Percentiles rank a stretch among this genome's conserved stretches.
phyloP scores from a whole-genome alignment of 2,113 vertebrate genomes.

The Paradoxurus hermaphroditus region DNA sequence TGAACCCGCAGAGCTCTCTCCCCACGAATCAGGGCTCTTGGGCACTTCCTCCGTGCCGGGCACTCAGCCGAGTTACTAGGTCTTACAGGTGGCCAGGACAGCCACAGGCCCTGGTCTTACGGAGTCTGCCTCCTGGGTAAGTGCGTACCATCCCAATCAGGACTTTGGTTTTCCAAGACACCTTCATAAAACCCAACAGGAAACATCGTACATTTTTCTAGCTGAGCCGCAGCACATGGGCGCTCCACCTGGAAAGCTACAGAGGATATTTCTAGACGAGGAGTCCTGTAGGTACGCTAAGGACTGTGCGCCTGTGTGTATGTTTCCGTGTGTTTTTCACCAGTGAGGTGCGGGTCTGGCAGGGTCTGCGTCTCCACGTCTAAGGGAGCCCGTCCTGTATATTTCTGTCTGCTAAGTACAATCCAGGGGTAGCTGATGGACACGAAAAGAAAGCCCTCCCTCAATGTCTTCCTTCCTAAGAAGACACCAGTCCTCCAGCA shows the following conservation, averaged over 20 bases:
- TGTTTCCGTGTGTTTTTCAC: not conserved
- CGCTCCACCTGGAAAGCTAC: not conserved
- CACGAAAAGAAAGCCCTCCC: not conserved
- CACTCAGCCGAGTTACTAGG: accelerated
- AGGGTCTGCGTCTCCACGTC: not conserved
- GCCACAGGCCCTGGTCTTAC: too few species aligned
- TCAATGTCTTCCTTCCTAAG: not conserved
- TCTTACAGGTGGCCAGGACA: accelerated
- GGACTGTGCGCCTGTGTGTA: not conserved
- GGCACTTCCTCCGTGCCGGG: accelerated
- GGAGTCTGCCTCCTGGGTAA: not conserved
- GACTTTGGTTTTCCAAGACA: not conserved
- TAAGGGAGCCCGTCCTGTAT: not conserved
- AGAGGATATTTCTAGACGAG: not conserved
- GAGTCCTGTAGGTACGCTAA: not conserved
- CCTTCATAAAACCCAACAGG: not conserved
- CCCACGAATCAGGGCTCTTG: too few species aligned
- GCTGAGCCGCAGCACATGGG: not conserved
- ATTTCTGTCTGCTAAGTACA: not conserved
- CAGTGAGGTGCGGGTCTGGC: not conserved
- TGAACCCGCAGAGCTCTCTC: not conserved
- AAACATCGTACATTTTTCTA: not conserved
- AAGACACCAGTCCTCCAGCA: not conserved
- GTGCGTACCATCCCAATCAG: not conserved
- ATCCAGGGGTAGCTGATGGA: not conserved